phyloP scores from a whole-genome alignment of 2,797 vertebrate species.

The Atherinosoma microstoma region DNA sequence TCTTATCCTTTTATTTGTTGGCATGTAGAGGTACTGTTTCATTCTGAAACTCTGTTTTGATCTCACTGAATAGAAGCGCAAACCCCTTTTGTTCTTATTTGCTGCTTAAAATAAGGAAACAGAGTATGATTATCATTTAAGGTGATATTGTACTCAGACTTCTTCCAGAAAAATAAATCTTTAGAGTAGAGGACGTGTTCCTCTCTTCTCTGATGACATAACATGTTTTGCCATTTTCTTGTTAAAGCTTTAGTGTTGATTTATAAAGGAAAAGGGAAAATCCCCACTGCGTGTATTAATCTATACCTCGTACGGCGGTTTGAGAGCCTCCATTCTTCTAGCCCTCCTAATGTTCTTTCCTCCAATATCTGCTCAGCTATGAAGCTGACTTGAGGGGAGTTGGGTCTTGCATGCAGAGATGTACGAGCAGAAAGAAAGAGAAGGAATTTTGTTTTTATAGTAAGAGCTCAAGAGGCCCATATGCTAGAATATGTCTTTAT shows the following conservation, averaged over 20 bases:
- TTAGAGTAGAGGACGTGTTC: background rate
- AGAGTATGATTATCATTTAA: background rate
- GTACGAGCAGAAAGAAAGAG: constrained; percentile 52
- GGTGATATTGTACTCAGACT: background rate
- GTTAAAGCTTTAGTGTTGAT: constrained; percentile 64
- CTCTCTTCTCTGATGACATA: constrained; percentile 19
- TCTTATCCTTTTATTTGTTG: too few species aligned
- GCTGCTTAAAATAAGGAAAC: background rate
- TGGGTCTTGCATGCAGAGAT: constrained; percentile 53
- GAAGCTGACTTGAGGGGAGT: constrained; percentile 57
- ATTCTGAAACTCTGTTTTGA: too few species aligned
- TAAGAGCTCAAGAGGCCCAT: constrained; percentile 31
- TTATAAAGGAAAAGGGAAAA: constrained; percentile 73
- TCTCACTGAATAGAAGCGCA: too few species aligned
- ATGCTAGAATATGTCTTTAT: constrained; percentile 43
- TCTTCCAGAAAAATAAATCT: background rate
- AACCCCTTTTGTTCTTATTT: background rate
- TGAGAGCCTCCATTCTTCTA: constrained; percentile 27
- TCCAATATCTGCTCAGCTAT: constrained; percentile 50
- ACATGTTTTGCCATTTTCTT: constrained; percentile 40
- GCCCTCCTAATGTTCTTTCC: constrained; percentile 41
- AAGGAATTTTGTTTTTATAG: constrained; percentile 61
- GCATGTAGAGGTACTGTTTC: too few species aligned
- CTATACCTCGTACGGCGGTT: constrained; percentile 42
- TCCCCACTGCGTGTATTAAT: constrained; percentile 52